Evolutionary conservation across 1,140 invertebrate species (phyloP), one percentile per base, ranked within the genome.

Genomic region (Epicauta chinensis): DNA sequence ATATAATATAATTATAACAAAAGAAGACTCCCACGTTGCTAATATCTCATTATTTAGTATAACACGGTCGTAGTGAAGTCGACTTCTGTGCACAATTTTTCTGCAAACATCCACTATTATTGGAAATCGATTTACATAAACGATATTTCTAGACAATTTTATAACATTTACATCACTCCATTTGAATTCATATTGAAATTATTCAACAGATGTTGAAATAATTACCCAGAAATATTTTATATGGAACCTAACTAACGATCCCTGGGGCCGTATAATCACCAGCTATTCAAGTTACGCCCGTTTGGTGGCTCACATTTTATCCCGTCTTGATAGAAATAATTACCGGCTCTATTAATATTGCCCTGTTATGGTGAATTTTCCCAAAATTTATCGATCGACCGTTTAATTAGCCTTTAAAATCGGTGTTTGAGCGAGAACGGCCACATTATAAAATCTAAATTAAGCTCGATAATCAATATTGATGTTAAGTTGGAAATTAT

Each of bases 281-380:
- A 16, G 16, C 16, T 29, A 23, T 43, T 43, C 41, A 23, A n/a
- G 2, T 7, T 29, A 43, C 14, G 16, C 15, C 38, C 16, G 11
- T 30, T 14, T 17, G 23, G 23, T 23, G 23, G 23, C 23, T 23
- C 23, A 43, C 23, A 43, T 29, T 43, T 43, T 16, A 2, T n/a
- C 16, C 3, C 3, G 7, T 17, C 12, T 29, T n/a, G 17, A n/a
- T n/a, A 2, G 11, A n/a, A n/a, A 17, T 43, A 30, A 43, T 9
- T 17, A 29, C 7, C 16, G 31, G 16, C 15, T 30, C 16, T 23
- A 43, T 30, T 29, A 42, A 42, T 30, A 42, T 42, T 43, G 23
- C 23, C 41, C 41, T 43, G 23, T 43, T 17, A 13, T 23, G 16
- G 13, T 43, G 16, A 43, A 17, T 43, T 30, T n/a, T n/a, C n/a